A percentile compares a stretch with the other conserved stretches of the same genome.
These are phyloP conservation scores for Equus przewalskii DNA, from an alignment of 2,113 vertebrate species.

Conservation along the genomic window DNA sequence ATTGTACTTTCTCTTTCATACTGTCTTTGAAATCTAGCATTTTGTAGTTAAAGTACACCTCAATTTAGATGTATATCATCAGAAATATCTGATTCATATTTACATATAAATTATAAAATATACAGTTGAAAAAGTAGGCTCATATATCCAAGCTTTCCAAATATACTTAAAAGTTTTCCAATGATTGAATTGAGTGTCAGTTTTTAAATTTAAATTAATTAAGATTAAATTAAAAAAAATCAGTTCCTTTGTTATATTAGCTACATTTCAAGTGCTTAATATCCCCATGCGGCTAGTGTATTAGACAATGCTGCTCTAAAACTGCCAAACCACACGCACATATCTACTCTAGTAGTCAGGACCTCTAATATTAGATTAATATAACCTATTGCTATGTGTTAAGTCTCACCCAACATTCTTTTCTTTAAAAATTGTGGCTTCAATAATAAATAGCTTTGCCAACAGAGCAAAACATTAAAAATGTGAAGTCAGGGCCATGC, in stretches of 20 bases:
- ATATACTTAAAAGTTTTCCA: slow-evolving; percentile 16
- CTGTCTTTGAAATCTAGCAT: slow-evolving; percentile 5
- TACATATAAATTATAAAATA: slow-evolving; percentile 29
- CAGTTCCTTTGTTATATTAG: not conserved
- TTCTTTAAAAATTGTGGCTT: slow-evolving; percentile 41
- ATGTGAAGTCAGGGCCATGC: not conserved
- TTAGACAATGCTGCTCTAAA: not conserved
- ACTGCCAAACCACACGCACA: not conserved
- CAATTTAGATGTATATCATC: not conserved
- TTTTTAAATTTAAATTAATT: slow-evolving; percentile 24
- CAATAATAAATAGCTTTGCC: slow-evolving; percentile 8
- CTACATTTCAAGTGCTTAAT: not conserved
- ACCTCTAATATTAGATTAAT: not conserved
- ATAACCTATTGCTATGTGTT: not conserved
- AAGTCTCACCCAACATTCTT: not conserved
- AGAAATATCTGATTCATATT: slow-evolving; percentile 41
- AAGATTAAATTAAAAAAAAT: not conserved
- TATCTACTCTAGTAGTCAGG: not conserved
- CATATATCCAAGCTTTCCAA: not conserved
- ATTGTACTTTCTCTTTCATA: not conserved
- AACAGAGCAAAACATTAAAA: slow-evolving; percentile 44
- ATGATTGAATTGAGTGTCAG: not conserved
- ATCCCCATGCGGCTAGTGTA: not conserved
- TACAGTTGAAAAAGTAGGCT: slow-evolving; percentile 43
- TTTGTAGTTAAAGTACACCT: slow-evolving; percentile 37